Percentiles rank a stretch among this genome's conserved stretches.
Evolutionary conservation across 2,888 invertebrate genomes (phyloP).

Genomic region (Drosophila atroscutellata): DNA sequence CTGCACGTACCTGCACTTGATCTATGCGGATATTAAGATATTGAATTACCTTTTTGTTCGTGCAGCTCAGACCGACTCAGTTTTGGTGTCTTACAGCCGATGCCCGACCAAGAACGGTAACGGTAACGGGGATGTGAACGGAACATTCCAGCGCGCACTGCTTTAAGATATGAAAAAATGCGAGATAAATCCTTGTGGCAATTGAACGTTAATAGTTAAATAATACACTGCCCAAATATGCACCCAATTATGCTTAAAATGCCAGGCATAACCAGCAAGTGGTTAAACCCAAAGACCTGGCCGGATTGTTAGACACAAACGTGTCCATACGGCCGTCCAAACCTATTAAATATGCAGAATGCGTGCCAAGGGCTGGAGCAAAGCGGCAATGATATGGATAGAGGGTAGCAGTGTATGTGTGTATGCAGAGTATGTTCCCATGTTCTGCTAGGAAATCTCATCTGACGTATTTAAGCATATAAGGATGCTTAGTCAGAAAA

Average conservation of each 20-base stretch:
- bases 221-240: slow-evolving; percentile 74
- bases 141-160: slow-evolving; percentile 44
- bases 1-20: slow-evolving; percentile 79
- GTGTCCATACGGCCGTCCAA: slow-evolving; percentile 56
- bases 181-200: slow-evolving; percentile 67
- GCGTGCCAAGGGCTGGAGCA: slow-evolving; percentile 53
- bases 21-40: slow-evolving; percentile 79
- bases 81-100: slow-evolving; percentile 14
- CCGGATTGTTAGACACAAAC: slow-evolving; percentile 33
- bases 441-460: slow-evolving; percentile 36
- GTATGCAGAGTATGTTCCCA: not conserved
- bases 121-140: slow-evolving; percentile 4
- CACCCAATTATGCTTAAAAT: slow-evolving; percentile 76
- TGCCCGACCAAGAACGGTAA: not conserved
- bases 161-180: slow-evolving; percentile 61
- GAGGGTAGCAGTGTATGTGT: not conserved
- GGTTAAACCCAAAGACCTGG: slow-evolving; percentile 42
- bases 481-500: slow-evolving; percentile 6
- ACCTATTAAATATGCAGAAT: slow-evolving; percentile 72
- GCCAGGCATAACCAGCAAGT: slow-evolving; percentile 62
- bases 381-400: slow-evolving; percentile 28
- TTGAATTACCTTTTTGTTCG: slow-evolving; percentile 77
- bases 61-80: slow-evolving; percentile 63
- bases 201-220: slow-evolving; percentile 79
- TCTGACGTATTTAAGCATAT: not conserved